phyloP scores from a whole-genome alignment of 2,113 vertebrate genomes.

The Microtus ochrogaster region DNA sequence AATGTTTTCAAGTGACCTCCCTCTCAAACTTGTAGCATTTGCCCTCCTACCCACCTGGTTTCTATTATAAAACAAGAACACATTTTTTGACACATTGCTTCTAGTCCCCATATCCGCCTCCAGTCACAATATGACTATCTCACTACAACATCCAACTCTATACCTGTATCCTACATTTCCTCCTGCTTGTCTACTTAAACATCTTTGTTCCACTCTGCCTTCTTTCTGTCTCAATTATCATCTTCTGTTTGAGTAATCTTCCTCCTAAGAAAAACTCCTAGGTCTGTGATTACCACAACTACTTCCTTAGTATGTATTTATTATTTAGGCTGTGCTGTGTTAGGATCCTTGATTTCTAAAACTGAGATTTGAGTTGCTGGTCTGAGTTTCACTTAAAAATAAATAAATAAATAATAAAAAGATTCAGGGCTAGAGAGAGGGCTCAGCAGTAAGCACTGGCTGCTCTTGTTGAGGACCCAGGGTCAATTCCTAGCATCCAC shows the following conservation, averaged over 20 bases:
- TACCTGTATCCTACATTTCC: not conserved
- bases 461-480: not conserved
- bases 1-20: not conserved
- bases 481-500: not conserved
- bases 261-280: not conserved
- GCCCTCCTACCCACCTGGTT: not conserved
- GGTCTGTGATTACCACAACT: constrained; percentile 27
- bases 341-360: not conserved
- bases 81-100: not conserved
- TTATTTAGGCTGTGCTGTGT: not conserved
- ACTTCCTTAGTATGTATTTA: not conserved
- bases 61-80: constrained; percentile 26
- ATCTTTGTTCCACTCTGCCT: not conserved
- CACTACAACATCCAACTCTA: not conserved
- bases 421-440: not conserved
- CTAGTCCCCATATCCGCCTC: not conserved
- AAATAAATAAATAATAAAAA: not conserved
- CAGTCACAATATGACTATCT: not conserved
- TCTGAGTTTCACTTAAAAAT: no score
- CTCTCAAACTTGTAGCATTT: constrained; percentile 45
- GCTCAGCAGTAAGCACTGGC: not conserved
- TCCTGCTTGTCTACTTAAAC: constrained; percentile 47
- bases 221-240: constrained; percentile 11
- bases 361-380: not conserved
- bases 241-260: constrained; percentile 20